Evolutionary conservation across 2,888 invertebrate species (phyloP).

Genomic region (Aporophyla nigra): DNA sequence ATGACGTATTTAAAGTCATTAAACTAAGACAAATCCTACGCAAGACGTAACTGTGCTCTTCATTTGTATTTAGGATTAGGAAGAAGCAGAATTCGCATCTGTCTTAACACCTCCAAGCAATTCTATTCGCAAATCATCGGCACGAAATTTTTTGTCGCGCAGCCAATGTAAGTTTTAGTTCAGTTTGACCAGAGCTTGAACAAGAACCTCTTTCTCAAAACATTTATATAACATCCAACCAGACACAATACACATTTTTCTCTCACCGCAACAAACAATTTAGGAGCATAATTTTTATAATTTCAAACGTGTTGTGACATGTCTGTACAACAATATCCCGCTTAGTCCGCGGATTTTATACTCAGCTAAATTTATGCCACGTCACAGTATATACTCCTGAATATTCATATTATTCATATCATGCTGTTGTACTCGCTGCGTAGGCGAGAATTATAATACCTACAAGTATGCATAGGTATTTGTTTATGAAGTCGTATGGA

Average conservation of each 20-base stretch:
- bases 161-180: background rate
- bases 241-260: conserved; percentile 34
- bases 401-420: conserved; percentile 81
- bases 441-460: conserved; percentile 63
- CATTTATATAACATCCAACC: conserved; percentile 16
- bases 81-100: no score
- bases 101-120: background rate
- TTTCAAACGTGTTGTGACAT: conserved; percentile 61
- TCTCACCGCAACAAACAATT: conserved; percentile 46
- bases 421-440: conserved; percentile 67
- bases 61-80: background rate
- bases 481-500: conserved; percentile 64
- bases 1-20: background rate
- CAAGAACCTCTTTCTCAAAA: background rate
- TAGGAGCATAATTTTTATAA: conserved; percentile 60
- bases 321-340: conserved; percentile 65
- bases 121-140: background rate
- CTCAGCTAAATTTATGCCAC: conserved; percentile 79
- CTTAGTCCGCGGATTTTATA: conserved; percentile 68
- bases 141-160: background rate
- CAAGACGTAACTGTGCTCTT: background rate
- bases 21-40: background rate
- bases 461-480: conserved; percentile 57
- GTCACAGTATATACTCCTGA: conserved; percentile 80
- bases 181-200: background rate